These are phyloP conservation scores for Danio kyathit DNA, from an alignment of 2,797 vertebrate genomes.

Conservation along the genomic window DNA sequence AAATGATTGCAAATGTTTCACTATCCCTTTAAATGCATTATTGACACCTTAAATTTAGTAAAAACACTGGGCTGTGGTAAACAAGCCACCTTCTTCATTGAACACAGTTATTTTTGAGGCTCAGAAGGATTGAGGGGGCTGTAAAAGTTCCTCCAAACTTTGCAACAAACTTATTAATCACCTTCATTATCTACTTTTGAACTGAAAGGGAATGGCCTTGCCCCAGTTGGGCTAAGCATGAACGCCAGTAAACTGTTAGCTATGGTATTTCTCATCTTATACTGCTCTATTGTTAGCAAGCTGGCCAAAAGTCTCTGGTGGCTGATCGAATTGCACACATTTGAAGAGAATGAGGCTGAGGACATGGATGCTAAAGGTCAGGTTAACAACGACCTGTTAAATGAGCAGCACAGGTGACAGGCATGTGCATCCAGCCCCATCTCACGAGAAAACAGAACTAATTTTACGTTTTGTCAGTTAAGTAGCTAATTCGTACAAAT, in stretches of 20 bases:
- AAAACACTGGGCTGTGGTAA: background rate
- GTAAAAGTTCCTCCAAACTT: conserved; percentile 30
- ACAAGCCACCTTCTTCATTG: background rate
- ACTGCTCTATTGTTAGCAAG: conserved; percentile 27
- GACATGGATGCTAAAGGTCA: conserved; percentile 55
- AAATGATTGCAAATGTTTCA: too few species aligned
- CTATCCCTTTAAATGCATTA: background rate
- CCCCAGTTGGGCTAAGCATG: conserved; percentile 4
- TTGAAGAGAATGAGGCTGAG: conserved; percentile 45
- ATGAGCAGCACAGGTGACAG: conserved; percentile 12
- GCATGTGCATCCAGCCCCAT: background rate
- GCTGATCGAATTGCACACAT: conserved; percentile 56
- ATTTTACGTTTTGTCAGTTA: too few species aligned
- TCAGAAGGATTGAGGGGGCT: background rate
- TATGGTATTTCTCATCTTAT: conserved; percentile 14
- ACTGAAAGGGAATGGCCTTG: conserved; percentile 13
- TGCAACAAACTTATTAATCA: conserved; percentile 12
- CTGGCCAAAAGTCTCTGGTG: conserved; percentile 43
- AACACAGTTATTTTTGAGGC: conserved; percentile 18
- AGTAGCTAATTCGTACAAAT: too few species aligned
- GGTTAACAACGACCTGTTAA: conserved; percentile 14
- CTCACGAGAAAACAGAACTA: too few species aligned
- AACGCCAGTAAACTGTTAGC: background rate
- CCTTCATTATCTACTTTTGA: conserved; percentile 5
- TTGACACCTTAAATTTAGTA: background rate